Base-by-base conservation (phyloP, 2,113 vertebrate species). In the Petromus typicus region DNA sequence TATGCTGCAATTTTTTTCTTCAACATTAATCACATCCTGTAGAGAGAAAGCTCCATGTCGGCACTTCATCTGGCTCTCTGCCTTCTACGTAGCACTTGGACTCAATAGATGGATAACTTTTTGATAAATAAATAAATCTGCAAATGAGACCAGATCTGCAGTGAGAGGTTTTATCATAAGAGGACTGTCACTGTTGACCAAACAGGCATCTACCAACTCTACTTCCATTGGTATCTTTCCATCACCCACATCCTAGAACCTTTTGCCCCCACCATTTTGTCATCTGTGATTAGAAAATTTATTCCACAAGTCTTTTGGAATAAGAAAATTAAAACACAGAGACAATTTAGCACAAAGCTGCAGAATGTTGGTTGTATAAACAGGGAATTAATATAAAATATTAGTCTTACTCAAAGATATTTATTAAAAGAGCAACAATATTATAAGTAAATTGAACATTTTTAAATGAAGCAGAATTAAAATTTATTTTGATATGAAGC, bases 221-320 rank as follows among this genome's bases (percentile, higher is more conserved):
- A 32, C 37, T 83, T 51, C 73, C n/a, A 14, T 4, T 43, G 76
- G 59, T 85, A 43, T 78, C n/a, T 75, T 69, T 86, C 23, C 67
- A 82, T 73, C 67, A 45, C 30, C 91, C 40, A 90, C 34, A 69
- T 64, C 48, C 67, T 95, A 93, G 59, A 95, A 73, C 1, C 18
- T 61, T 95, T 94, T 79, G 84, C 90, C 71, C 18, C 37, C 54
- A 51, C 27, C 45, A 2, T n/a, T n/a, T n/a, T n/a, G 11, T 83
- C 86, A 91, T 89, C 92, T 69, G 10, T 76, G 96, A 89, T 94
- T 93, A 96, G 79, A 84, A 92, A 80, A 91, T 94, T n/a, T 89
- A 93, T 89, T 91, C 54, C 56, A 64, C 79, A 86, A 3, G n/a
- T 87, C 90, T 93, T 90, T 78, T 81, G 54, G 86, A 95, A 97